Percentiles rank a stretch among this genome's conserved stretches.
phyloP scores from a whole-genome alignment of 2,888 invertebrate species.

The Diplazon laetatorius region DNA sequence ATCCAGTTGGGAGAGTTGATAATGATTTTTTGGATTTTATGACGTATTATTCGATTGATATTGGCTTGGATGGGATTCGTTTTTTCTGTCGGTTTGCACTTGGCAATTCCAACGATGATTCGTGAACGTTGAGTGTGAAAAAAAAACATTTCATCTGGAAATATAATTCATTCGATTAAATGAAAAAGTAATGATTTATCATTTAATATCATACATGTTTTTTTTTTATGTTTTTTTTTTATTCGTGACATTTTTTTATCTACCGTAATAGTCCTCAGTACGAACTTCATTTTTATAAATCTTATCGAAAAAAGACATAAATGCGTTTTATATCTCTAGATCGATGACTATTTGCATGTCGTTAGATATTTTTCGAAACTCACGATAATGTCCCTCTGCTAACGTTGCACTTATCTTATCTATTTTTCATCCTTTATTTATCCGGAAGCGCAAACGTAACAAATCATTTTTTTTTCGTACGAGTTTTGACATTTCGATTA shows the following conservation, averaged over 20 bases:
- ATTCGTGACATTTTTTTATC: too few relatives aligned
- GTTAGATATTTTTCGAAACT: not conserved
- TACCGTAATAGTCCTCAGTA: too few relatives aligned
- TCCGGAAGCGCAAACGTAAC: not conserved
- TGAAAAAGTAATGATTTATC: not conserved
- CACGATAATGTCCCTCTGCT: conserved; percentile 4
- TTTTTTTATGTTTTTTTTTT: not conserved
- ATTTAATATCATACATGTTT: not conserved
- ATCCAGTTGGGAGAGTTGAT: not conserved
- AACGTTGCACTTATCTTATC: not conserved
- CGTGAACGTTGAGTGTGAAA: not conserved
- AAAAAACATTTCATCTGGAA: not conserved
- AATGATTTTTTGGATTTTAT: not conserved
- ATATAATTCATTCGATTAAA: too few relatives aligned
- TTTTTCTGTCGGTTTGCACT: not conserved
- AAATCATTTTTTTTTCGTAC: conserved; percentile 12
- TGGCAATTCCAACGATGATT: not conserved
- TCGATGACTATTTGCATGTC: not conserved
- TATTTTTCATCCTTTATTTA: conserved; percentile 1
- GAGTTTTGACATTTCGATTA: conserved; percentile 37
- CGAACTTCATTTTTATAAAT: not conserved
- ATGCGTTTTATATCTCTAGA: not conserved
- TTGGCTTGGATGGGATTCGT: not conserved
- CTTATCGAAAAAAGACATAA: too few relatives aligned
- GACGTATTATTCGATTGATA: not conserved